Conservation (phyloP, 2,888 invertebrate species). For the Trichopria drosophilae region DNA sequence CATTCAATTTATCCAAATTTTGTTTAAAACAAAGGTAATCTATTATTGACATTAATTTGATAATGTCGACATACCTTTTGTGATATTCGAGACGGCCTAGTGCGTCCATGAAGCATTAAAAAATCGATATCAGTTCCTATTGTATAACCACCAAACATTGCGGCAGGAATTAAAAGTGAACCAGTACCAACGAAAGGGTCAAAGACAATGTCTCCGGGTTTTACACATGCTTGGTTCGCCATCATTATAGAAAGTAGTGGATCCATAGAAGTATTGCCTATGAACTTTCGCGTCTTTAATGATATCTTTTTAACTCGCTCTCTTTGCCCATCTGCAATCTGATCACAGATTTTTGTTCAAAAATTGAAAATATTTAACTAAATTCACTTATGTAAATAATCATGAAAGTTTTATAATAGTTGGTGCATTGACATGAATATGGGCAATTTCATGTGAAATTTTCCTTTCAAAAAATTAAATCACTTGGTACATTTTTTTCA, state of each 20-base stretch:
- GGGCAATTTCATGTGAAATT: constrained; percentile 15
- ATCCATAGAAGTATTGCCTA: constrained; percentile 96
- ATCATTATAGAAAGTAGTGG: constrained; percentile 90
- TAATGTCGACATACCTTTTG: constrained; percentile 65
- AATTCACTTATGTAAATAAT: too few species aligned
- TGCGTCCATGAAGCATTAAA: constrained; percentile 87
- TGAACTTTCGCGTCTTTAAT: constrained; percentile 88
- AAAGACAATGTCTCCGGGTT: constrained; percentile 73
- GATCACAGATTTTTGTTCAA: too few species aligned
- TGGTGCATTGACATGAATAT: too few species aligned
- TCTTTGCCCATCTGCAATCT: constrained; percentile 86
- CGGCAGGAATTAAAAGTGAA: constrained; percentile 83
- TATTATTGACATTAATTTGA: neutral
- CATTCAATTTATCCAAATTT: constrained; percentile 13
- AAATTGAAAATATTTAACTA: too few species aligned
- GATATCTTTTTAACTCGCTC: constrained; percentile 79
- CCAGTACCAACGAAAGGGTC: constrained; percentile 96
- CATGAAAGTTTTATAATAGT: too few species aligned
- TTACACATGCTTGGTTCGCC: constrained; percentile 89
- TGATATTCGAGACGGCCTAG: constrained; percentile 76
- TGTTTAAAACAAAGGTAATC: constrained; percentile 1
- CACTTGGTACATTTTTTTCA: too few species aligned
- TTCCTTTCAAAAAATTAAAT: too few species aligned
- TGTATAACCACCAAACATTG: constrained; percentile 85
- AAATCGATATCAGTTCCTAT: constrained; percentile 93